Base-by-base conservation (phyloP, 2,113 vertebrate species). In the Takifugu flavidus region DNA sequence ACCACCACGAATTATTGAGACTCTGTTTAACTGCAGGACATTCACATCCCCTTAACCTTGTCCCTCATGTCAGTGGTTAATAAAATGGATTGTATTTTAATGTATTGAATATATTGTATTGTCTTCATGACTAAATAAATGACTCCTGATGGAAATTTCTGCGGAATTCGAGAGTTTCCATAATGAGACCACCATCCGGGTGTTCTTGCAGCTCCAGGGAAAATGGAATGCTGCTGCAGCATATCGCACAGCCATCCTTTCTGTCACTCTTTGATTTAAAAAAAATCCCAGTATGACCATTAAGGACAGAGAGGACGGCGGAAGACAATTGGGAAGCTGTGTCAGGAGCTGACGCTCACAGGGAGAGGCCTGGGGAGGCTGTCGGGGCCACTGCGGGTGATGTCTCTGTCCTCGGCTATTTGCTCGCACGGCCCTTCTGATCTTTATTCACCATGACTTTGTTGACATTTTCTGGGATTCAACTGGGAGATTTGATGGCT, bases 381-480 rank as follows among this genome's bases (percentile, higher is more conserved):
- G 45, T 31, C 5, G 2, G 10, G 20, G 45, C 56, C 49, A 56
- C 47, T 39, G 26, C 14, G 57, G 53, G 31, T 80, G 80, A 80
- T 78, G 80, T 77, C 82, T 85, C 80, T 84, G 75, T 86, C 78
- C 61, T 58, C 72, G 51, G 59, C 62, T 28, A 57, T 77, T 83
- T 81, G 65, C 76, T 84, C 73, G 49, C 75, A 65, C 42, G 56
- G 69, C 61, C 84, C 44, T 68, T 73, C 72, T 79, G 82, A 75
- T 86, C 78, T 84, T 80, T 78, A 85, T 88, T 72, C 79, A 73
- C 82, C 81, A 52, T 81, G 86, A 87, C 89, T 85, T 77, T 72
- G 80, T 75, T 85, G 87, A 80, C 86, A 83, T 89, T 90, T 89
- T 84, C 82, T 84, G 83, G 82, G 83, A 79, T 54, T 85, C 74